A percentile compares a stretch with the other conserved stretches of the same genome.
Conservation (phyloP, 2,113 vertebrate genomes). For the Lasiurus cinereus region DNA sequence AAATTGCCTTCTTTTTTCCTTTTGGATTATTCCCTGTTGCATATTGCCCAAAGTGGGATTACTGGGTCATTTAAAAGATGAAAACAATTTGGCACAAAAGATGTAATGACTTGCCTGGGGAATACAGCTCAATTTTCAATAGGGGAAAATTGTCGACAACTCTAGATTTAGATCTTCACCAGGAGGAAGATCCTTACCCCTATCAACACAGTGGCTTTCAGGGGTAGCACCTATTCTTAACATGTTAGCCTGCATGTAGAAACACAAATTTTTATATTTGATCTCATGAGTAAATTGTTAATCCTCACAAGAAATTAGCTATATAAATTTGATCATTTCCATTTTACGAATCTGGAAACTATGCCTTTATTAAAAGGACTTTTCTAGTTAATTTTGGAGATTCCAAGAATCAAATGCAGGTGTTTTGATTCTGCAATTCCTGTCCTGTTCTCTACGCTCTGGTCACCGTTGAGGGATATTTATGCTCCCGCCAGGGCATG, state of each 20-base stretch:
- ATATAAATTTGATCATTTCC: background rate
- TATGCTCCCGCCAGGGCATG: background rate
- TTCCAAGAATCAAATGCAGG: background rate
- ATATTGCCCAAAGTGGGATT: slow-evolving; percentile 84
- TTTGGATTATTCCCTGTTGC: slow-evolving; percentile 83
- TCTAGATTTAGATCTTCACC: slow-evolving; percentile 72
- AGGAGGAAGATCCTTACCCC: background rate
- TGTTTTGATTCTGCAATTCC: background rate
- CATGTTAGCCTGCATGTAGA: background rate
- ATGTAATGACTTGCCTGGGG: slow-evolving; percentile 80
- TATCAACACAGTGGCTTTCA: background rate
- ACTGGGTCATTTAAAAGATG: slow-evolving; percentile 83
- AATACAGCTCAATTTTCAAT: slow-evolving; percentile 81
- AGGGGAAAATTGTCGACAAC: slow-evolving; percentile 68
- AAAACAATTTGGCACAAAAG: slow-evolving; percentile 83
- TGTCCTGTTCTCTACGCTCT: background rate
- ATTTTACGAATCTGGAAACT: slow-evolving; percentile 13
- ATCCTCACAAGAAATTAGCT: slow-evolving; percentile 4
- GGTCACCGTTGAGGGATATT: background rate
- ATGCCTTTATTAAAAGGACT: background rate
- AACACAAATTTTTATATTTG: background rate
- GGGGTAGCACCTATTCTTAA: background rate
- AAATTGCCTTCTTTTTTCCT: slow-evolving; percentile 80
- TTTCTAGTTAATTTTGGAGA: background rate
- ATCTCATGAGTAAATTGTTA: background rate